These are phyloP conservation scores for Sarcophaga bullata DNA, from an alignment of 1,140 invertebrate genomes.

Conservation along the genomic window DNA sequence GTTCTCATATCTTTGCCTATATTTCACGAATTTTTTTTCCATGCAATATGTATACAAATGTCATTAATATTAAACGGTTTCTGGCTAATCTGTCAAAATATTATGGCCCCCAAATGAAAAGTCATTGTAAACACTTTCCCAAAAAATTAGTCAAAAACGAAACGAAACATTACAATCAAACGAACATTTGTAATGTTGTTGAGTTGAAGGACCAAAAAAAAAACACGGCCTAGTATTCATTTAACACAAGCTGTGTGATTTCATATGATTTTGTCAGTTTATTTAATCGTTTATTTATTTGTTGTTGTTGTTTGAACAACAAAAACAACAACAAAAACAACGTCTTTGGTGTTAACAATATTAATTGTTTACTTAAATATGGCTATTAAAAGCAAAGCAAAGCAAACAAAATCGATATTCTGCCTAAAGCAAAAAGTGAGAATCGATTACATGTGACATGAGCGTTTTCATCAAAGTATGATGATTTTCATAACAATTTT, in stretches of 20 bases:
- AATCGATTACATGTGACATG: neutral
- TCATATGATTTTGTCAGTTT: neutral
- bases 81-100: constrained; percentile 6
- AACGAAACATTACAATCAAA: neutral
- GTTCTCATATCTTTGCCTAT: no score
- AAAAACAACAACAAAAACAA: neutral
- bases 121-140: constrained; percentile 7
- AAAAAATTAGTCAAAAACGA: neutral
- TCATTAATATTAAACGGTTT: neutral
- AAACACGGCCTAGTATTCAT: neutral
- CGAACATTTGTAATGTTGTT: neutral
- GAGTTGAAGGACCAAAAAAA: neutral
- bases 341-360: neutral
- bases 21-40: no score
- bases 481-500: no score
- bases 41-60: neutral
- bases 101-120: constrained; percentile 28
- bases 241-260: constrained; percentile 1
- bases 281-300: neutral
- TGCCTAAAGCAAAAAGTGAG: neutral
- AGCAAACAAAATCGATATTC: neutral
- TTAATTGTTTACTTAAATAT: constrained; percentile 29
- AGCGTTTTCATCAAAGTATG: neutral
- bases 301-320: neutral
- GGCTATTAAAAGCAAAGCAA: neutral